These are phyloP conservation scores for Lepidurus apus DNA, from an alignment of 1,140 invertebrate genomes.

Conservation along the genomic window DNA sequence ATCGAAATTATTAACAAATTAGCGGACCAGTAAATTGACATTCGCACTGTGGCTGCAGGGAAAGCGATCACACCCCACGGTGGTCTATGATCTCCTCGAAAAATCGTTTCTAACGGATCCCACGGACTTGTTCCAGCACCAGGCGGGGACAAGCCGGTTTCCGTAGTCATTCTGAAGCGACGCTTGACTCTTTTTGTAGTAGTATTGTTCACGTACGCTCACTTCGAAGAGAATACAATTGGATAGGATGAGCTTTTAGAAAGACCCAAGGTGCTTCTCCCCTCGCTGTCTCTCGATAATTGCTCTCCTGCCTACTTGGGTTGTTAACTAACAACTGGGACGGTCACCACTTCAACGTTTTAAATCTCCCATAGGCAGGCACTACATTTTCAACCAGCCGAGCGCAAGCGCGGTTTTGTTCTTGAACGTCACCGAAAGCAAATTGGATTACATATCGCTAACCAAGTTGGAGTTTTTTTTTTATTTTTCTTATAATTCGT, in stretches of 20 bases:
- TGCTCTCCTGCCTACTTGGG: not conserved
- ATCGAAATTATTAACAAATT: not conserved
- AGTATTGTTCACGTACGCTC: not conserved
- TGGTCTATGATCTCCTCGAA: not conserved
- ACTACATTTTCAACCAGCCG: not conserved
- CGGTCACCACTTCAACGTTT: not conserved
- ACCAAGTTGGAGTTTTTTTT: not conserved
- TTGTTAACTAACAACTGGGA: not conserved
- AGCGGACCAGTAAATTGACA: constrained; percentile 33
- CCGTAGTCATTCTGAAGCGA: not conserved
- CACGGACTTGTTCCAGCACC: not conserved
- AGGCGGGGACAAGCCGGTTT: not conserved
- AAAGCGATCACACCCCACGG: constrained; percentile 25
- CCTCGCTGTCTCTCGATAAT: constrained; percentile 5
- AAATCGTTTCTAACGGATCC: not conserved
- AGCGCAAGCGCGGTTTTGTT: not conserved
- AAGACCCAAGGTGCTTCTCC: constrained; percentile 2
- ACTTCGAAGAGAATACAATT: not conserved
- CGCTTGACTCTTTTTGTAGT: not conserved
- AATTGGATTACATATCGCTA: not conserved
- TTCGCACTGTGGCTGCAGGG: constrained; percentile 26
- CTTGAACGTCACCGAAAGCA: not conserved
- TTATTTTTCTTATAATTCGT: not conserved
- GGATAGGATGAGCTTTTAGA: not conserved
- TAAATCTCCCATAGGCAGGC: not conserved